phyloP scores from a whole-genome alignment of 2,113 vertebrate species.

The Nicator chloris region DNA sequence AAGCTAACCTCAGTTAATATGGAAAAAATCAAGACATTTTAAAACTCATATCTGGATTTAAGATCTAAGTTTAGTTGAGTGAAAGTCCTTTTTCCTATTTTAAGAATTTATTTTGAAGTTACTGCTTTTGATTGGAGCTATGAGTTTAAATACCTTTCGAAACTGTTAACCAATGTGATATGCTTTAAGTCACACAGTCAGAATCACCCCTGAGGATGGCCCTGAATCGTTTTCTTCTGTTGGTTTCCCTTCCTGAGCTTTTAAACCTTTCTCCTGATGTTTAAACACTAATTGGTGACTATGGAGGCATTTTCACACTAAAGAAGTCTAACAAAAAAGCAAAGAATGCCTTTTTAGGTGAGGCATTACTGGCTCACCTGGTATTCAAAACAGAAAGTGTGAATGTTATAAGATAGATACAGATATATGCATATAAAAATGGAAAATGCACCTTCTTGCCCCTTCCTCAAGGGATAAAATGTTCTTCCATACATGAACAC shows the following conservation, averaged over 20 bases:
- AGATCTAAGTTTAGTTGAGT: not conserved
- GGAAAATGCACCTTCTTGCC: not conserved
- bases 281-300: not conserved
- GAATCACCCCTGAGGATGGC: not conserved
- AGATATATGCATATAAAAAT: not conserved
- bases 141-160: not conserved
- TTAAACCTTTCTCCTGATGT: not conserved
- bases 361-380: not conserved
- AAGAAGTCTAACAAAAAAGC: not conserved
- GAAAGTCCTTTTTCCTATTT: not conserved
- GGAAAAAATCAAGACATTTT: not conserved
- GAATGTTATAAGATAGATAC: not conserved
- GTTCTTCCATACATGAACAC: not conserved
- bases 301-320: not conserved
- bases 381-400: not conserved
- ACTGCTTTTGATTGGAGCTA: not conserved
- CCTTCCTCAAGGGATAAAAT: not conserved
- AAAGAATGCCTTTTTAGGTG: not conserved
- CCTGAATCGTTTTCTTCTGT: not conserved
- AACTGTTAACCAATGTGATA: not conserved
- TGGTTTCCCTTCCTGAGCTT: not conserved
- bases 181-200: not conserved
- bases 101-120: not conserved
- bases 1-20: not conserved
- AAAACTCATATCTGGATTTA: not conserved